Percentiles rank a stretch among this genome's conserved stretches.
phyloP scores from a whole-genome alignment of 2,797 vertebrate genomes.

The Spheniscus humboldti region DNA sequence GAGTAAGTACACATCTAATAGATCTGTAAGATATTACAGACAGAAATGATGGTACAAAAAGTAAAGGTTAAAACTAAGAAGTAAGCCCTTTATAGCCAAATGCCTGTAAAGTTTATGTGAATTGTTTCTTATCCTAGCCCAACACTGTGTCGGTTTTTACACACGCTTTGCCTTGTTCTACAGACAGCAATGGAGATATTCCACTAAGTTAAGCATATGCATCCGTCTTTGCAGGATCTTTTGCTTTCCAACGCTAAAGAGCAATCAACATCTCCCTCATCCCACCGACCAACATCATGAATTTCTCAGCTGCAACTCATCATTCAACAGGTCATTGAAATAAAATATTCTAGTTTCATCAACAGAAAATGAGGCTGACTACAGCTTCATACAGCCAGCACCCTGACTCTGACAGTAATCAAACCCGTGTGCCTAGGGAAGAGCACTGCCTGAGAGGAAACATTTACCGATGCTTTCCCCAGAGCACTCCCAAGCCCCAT shows the following conservation, averaged over 20 bases:
- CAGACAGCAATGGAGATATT: too few relatives aligned
- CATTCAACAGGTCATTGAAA: background rate
- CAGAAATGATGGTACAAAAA: background rate
- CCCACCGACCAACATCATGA: background rate
- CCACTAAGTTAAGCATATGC: background rate
- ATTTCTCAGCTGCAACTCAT: background rate
- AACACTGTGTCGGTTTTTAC: background rate
- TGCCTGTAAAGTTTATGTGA: background rate
- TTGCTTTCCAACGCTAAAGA: background rate
- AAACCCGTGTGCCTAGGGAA: background rate
- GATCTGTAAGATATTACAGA: background rate
- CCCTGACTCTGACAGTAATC: background rate
- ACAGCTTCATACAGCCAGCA: background rate
- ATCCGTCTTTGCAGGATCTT: background rate
- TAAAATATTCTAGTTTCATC: background rate
- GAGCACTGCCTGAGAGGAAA: background rate
- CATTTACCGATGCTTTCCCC: background rate
- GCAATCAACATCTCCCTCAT: background rate
- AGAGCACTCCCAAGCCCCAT: background rate
- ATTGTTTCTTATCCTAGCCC: background rate
- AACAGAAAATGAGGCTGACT: background rate
- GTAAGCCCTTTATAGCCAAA: background rate
- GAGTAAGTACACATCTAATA: background rate
- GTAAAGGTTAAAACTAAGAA: background rate
- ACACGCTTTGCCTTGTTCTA: background rate